phyloP scores from a whole-genome alignment of 2,888 invertebrate species.

The Tetragonula carbonaria region DNA sequence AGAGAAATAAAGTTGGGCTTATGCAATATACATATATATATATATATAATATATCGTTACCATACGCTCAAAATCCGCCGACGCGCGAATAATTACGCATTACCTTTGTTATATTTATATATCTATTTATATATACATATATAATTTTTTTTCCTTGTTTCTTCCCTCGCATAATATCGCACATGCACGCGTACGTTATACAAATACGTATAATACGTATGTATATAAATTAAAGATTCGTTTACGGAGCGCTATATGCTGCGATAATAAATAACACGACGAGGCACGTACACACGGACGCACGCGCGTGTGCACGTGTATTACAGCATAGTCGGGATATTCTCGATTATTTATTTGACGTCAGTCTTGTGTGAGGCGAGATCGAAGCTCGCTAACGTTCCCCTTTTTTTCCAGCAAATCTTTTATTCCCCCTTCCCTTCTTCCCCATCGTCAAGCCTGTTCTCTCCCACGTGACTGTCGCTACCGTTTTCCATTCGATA shows the following conservation, averaged over 20 bases:
- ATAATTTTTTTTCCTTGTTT: slow-evolving; percentile 27
- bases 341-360: slow-evolving; percentile 69
- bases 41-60: slow-evolving; percentile 56
- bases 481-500: slow-evolving; percentile 39
- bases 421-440: neutral
- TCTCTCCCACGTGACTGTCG: neutral
- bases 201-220: slow-evolving; percentile 47
- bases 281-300: slow-evolving; percentile 34
- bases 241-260: slow-evolving; percentile 60
- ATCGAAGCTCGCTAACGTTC: slow-evolving; percentile 70
- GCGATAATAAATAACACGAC: slow-evolving; percentile 76
- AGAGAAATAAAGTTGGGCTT: slow-evolving; percentile 80
- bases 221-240: slow-evolving; percentile 71
- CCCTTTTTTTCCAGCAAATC: slow-evolving; percentile 16
- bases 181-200: slow-evolving; percentile 37
- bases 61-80: slow-evolving; percentile 61
- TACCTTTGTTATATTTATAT: slow-evolving; percentile 53
- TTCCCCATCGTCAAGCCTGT: neutral
- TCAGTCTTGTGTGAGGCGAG: slow-evolving; percentile 73
- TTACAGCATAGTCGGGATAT: slow-evolving; percentile 48
- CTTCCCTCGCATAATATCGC: slow-evolving; percentile 37
- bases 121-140: slow-evolving; percentile 55
- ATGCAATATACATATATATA: slow-evolving; percentile 50
- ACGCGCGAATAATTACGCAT: slow-evolving; percentile 61
- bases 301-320: slow-evolving; percentile 4